Base-by-base conservation (phyloP, 2,888 invertebrate genomes). In the Helleia helle region DNA sequence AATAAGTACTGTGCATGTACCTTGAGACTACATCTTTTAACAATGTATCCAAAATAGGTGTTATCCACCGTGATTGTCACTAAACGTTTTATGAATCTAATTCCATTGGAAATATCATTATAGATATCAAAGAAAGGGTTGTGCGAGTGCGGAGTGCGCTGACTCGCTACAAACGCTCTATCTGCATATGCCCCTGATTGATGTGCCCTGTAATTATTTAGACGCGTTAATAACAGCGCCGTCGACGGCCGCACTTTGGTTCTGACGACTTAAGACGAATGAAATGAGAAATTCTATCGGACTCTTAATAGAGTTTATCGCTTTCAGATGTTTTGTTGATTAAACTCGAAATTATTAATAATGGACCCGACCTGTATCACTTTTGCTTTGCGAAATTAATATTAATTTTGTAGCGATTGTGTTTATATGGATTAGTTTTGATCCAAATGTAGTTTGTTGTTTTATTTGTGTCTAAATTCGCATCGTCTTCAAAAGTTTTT, bases 181-280 rank as follows among this genome's bases (percentile, higher is more conserved):
- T 81, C 81, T 83, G 81, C 81, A 79, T 81, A 71, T 75, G 75
- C 68, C 65, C 59, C 66, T 86, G 86, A 86, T 84, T 85, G 86
- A 86, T 85, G 86, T 76, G 68, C 77, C 71, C 80, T 84, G 77
- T 86, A 86, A 86, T 86, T 85, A 86, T 83, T 73, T 73, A 69
- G 86, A 86, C 85, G 77, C 76, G 77, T 74, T 86, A 86, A 86
- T 86, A 86, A 85, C 75, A 86, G 79, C 75, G 71, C 72, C 64
- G 77, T 70, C 62, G 74, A 77, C 67, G 71, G 72, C 71, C 69
- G 75, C 80, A 81, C 81, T 84, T 75, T 77, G 80, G 80, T 80
- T 79, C 68, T 77, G 81, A 80, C 73, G 81, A 80, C 75, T 79
- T 70, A 77, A 84, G 83, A 81, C 81, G 73, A 83, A 81, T 77